Evolutionary conservation across 2,113 vertebrate species (phyloP), one percentile per base, ranked within the genome.

Genomic region (Prionailurus viverrinus): DNA sequence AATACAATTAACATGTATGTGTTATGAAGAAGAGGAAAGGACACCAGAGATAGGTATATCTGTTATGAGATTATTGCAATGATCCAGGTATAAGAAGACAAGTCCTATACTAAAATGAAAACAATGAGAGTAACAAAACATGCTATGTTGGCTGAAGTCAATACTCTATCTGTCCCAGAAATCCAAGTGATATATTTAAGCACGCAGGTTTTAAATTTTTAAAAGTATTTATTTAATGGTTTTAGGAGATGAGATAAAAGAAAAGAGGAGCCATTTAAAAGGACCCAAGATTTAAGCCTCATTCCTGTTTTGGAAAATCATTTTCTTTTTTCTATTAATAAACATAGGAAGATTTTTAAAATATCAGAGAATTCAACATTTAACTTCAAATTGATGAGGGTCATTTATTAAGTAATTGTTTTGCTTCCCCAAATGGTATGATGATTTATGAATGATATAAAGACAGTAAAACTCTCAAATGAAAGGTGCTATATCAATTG

Each of bases 121-220:
- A 65, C 45, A 84, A 76, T 0, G 84, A 21, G 9, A 81, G 4
- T 29, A 69, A 94, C n/a, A 74, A 31, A 61, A 55, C 51, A 45
- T n/a, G 2, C 31, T 53, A 48, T 19, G 14, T 5, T 79, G 55
- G 18, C 51, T 81, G 45, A 88, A 96, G 65, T 95, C 89, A 95
- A 79, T 39, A 53, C 16, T 82, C 29, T 73, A 45, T 81, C 33
- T 73, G 91, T 98, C 95, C 96, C 95, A 31, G 78, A 97, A 96
- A 97, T 89, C 79, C 80, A 91, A 93, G 79, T 98, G 95, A 93
- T 97, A 98, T 98, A 98, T 98, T 69, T 98, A 85, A 68, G 86
- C 78, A 98, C 94, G 95, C 87, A 98, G 96, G 98, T 98, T 98
- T 98, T 98, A 98, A 98, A 97, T 74, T 45, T 5, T 58, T 7